phyloP scores from a whole-genome alignment of 2,113 vertebrate species.

The Rhegmatorhina hoffmannsi region DNA sequence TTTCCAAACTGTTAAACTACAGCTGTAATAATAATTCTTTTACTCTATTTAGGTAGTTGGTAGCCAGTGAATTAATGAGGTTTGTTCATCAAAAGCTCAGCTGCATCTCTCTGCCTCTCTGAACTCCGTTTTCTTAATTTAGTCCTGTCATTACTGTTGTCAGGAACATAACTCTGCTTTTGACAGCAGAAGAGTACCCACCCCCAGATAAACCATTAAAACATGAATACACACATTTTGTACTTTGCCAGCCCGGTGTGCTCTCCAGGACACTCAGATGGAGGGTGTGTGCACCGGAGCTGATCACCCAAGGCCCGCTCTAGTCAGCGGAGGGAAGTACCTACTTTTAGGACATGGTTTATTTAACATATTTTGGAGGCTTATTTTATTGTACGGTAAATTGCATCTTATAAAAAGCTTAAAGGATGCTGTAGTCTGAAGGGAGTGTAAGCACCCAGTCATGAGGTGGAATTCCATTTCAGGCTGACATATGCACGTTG shows the following conservation, averaged over 20 bases:
- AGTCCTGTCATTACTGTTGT: not conserved
- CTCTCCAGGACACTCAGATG: not conserved
- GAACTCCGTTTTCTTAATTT: slow-evolving; percentile 14
- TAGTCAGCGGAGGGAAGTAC: not conserved
- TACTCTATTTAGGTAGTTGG: slow-evolving; percentile 1
- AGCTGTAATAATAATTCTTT: not conserved
- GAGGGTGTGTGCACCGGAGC: not conserved
- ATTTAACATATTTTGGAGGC: not conserved
- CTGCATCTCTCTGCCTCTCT: not conserved
- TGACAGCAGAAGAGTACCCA: not conserved
- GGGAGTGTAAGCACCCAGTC: not conserved
- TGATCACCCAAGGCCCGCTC: not conserved
- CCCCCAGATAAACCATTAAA: not conserved
- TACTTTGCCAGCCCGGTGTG: not conserved
- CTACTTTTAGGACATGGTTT: not conserved
- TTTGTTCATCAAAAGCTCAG: not conserved
- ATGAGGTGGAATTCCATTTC: not conserved
- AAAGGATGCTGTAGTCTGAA: not conserved
- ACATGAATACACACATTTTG: not conserved
- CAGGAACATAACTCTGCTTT: not conserved
- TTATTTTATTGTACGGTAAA: not conserved
- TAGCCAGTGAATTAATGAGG: not conserved
- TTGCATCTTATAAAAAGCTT: not conserved
- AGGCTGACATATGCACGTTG: accelerated
- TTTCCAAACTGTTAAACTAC: slow-evolving; percentile 10